Percentiles rank a stretch among this genome's conserved stretches.
phyloP scores from a whole-genome alignment of 53 echinoderm and acorn worm genomes.

The Antedon mediterranea region DNA sequence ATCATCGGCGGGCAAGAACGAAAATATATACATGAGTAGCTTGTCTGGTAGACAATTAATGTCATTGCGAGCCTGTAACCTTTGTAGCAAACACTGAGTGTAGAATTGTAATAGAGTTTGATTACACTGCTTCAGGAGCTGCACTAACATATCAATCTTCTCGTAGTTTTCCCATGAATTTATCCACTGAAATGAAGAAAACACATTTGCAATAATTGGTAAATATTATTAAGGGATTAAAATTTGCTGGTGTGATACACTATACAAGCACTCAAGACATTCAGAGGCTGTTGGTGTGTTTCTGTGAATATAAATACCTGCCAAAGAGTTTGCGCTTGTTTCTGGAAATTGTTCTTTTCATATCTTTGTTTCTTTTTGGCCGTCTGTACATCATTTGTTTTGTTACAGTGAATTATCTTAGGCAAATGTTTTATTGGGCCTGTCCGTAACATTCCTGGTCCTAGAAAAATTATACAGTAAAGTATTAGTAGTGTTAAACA shows the following conservation, averaged over 20 bases:
- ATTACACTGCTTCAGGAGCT: slow-evolving; percentile 81
- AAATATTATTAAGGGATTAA: background rate
- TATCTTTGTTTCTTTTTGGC: slow-evolving; percentile 31
- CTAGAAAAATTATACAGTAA: background rate
- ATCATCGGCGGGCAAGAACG: slow-evolving; percentile 50
- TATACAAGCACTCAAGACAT: too few relatives aligned
- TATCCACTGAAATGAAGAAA: slow-evolving; percentile 54
- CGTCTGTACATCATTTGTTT: too few relatives aligned
- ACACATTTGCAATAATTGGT: background rate
- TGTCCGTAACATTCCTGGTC: slow-evolving; percentile 27
- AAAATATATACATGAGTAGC: slow-evolving; percentile 53
- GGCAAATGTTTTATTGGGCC: slow-evolving; percentile 64
- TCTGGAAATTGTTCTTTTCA: slow-evolving; percentile 50
- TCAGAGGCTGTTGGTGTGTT: too few relatives aligned
- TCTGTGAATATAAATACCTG: slow-evolving; percentile 24
- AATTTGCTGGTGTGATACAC: too few relatives aligned
- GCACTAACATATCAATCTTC: slow-evolving; percentile 71
- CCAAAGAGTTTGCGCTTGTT: slow-evolving; percentile 67
- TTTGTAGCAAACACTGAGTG: slow-evolving; percentile 71
- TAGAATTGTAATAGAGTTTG: slow-evolving; percentile 67
- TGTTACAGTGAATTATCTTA: slow-evolving; percentile 40
- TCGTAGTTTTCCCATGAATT: slow-evolving; percentile 70
- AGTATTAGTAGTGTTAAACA: background rate
- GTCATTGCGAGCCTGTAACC: slow-evolving; percentile 72
- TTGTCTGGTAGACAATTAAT: slow-evolving; percentile 81